These are phyloP conservation scores for Tetrao urogallus DNA, from an alignment of 2,113 vertebrate species.

Conservation along the genomic window DNA sequence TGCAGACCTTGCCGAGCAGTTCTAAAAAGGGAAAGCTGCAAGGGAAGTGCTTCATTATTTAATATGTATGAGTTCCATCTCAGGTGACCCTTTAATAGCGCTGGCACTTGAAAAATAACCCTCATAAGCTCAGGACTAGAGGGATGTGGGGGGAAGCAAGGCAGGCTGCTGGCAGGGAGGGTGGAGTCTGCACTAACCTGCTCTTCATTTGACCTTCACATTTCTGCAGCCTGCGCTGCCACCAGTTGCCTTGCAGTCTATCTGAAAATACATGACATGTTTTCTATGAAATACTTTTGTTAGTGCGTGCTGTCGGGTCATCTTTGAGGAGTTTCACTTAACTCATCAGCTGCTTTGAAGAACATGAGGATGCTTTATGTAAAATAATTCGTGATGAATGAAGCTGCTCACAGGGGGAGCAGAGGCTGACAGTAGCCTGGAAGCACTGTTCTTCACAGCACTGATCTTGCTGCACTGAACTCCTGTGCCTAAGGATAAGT, in stretches of 20 bases:
- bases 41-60: neutral
- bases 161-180: neutral
- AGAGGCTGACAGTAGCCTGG: neutral
- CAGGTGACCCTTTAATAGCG: neutral
- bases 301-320: neutral
- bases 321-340: neutral
- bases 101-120: neutral
- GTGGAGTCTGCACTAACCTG: neutral
- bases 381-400: neutral
- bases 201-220: conserved; percentile 16
- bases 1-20: rapidly evolving
- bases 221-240: neutral
- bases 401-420: neutral
- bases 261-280: neutral
- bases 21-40: neutral
- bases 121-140: neutral
- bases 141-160: neutral
- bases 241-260: neutral
- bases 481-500: conserved; percentile 44
- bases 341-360: neutral
- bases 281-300: neutral
- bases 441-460: neutral
- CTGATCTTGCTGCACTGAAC: neutral
- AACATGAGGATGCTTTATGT: neutral
- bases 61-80: neutral